Evolutionary conservation across 2,797 vertebrate genomes (phyloP), one percentile per base, ranked within the genome.

Genomic region (Lepilemur ruficaudatus): DNA sequence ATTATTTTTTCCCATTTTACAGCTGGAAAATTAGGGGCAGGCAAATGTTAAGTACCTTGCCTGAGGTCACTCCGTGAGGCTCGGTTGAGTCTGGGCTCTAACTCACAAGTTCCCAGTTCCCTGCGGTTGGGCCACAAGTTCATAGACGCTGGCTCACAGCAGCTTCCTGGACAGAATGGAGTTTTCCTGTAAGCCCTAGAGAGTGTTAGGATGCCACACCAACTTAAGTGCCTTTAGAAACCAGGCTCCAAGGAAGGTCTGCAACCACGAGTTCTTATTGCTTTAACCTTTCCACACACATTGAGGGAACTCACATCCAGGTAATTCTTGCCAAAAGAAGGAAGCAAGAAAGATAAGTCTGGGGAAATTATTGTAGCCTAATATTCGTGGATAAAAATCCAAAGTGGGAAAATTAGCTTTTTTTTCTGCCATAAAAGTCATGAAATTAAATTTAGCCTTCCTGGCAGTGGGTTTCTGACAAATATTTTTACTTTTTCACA

Each of bases 121-220:
- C 92, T 97, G 97, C 2, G 97, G 96, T 87, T 96, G 96, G 94
- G 97, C 86, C 96, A 95, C 93, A 97, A 97, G 97, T 96, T 97
- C 97, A 97, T 2, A 96, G 94, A 61, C 61, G 2, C 93, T 97
- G 96, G 97, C 97, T 97, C 97, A 96, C 63, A 78, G 78, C 82
- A 78, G 59, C 94, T 96, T 87, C 96, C 84, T 61, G 89, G 79
- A 80, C 41, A 91, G 70, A 93, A 18, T 4, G 0, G 32, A 93
- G 65, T 92, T 97, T 97, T 97, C 96, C 96, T 96, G 96, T 97
- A 97, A 97, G 48, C 91, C 65, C 86, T 89, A 38, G 94, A 93
- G 95, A 97, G 94, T 78, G 38, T 76, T 22, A 81, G 22, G 35
- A 89, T 17, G 76, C 89, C 79, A 91, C 83, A 46, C 78, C 86